Evolutionary conservation across 2,113 vertebrate species (phyloP), one percentile per base, ranked within the genome.

Genomic region (Microtus ochrogaster): DNA sequence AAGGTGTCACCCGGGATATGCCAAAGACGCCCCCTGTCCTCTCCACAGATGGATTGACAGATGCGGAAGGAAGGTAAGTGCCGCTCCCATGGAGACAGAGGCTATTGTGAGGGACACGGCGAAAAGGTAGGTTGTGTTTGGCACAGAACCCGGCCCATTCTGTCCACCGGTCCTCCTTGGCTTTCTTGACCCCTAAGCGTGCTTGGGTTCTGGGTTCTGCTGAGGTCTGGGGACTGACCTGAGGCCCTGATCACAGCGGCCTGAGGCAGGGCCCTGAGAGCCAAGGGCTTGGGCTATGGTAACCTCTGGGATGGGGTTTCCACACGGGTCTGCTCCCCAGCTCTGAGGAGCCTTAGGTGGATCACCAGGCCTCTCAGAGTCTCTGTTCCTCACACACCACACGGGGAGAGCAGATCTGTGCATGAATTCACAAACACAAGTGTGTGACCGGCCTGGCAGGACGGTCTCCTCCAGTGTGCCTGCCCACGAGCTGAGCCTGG

Each of bases 401-500:
- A 66, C 30, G 33, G 30, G 22, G 55, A n/a, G 11, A 66, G 77
- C 11, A 6, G 30, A 22, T 17, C 4, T n/a, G 41, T 36, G n/a
- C 68, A 63, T 16, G 63, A 93, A 26, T 63, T 36, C 49, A 0
- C 7, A 83, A 26, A 28, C 12, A 44, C 41, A 7, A 21, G n/a
- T 21, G 2, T 7, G 2, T 73, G 24, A 5, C 76, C 1, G 3
- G 1, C 11, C 55, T 12, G 44, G 3, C 10, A 5, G 4, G 36
- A 0, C 36, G 11, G 1, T 55, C 36, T 74, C 52, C 6, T 0
- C 14, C 2, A 2, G 28, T 0, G 0, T 21, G 52, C 0, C 68
- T 55, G 21, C 39, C 70, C 3, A 16, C 0, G 1, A 81, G 72
- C 78, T 52, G 9, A 77, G 63, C 55, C 65, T 21, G 3, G 2